A percentile compares a stretch with the other conserved stretches of the same genome.
phyloP scores from a whole-genome alignment of 2,113 vertebrate species.

The Rutilus rutilus region DNA sequence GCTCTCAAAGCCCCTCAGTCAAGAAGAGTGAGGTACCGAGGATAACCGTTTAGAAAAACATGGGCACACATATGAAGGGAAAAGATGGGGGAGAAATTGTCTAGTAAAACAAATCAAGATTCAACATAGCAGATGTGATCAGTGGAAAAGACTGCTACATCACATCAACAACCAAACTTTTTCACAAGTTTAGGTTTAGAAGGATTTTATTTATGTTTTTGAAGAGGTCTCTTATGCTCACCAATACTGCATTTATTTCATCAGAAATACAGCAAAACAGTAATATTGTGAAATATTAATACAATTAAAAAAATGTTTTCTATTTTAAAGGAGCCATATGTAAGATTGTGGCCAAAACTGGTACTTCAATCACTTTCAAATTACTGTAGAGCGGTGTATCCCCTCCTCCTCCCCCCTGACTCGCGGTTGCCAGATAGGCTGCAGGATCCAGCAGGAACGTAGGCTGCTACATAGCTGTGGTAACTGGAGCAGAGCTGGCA shows the following conservation, averaged over 20 bases:
- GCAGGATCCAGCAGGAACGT: too few relatives aligned
- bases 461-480: too few relatives aligned
- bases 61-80: background rate
- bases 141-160: background rate
- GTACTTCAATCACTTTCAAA: too few relatives aligned
- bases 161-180: background rate
- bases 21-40: background rate
- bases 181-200: background rate
- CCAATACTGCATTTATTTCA: background rate
- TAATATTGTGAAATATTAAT: background rate
- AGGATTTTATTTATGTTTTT: background rate
- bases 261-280: background rate
- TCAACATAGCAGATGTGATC: background rate
- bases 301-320: too few relatives aligned
- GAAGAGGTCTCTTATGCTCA: background rate
- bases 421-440: too few relatives aligned
- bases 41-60: background rate
- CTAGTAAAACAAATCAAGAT: background rate
- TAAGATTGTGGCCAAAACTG: too few relatives aligned
- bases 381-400: too few relatives aligned
- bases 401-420: too few relatives aligned
- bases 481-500: too few relatives aligned
- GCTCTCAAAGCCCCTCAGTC: constrained; percentile 29
- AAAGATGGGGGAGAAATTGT: background rate
- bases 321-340: too few relatives aligned